Conservation (phyloP, 2,113 vertebrate species). For the Urocynchramus pylzowi region DNA sequence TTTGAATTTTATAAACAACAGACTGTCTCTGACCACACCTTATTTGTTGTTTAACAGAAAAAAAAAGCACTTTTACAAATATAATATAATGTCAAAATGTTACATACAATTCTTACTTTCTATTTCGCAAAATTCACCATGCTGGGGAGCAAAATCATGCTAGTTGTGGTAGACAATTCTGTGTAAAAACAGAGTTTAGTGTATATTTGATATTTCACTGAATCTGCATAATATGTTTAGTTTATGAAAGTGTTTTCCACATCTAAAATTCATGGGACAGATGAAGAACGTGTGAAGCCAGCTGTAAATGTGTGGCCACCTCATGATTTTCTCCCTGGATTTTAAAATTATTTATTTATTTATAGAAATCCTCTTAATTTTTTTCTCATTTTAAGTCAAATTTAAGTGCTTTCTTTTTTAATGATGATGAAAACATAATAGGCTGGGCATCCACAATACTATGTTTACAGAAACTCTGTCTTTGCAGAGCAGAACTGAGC, state of each 20-base stretch:
- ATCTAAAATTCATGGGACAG: not conserved
- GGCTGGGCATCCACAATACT: not conserved
- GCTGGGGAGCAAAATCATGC: not conserved
- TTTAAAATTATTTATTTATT: not conserved
- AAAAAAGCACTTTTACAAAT: not conserved
- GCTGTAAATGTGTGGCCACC: not conserved
- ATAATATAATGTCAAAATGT: not conserved
- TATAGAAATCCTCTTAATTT: not conserved
- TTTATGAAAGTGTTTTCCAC: not conserved
- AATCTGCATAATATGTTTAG: not conserved
- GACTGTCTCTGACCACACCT: fast-evolving
- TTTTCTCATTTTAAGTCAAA: not conserved
- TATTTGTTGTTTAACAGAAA: not conserved
- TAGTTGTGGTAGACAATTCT: not conserved
- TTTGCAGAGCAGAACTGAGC: not conserved
- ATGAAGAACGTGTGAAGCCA: not conserved
- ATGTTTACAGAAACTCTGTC: not conserved
- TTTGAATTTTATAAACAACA: not conserved
- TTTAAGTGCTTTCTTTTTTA: not conserved
- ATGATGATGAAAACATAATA: not conserved
- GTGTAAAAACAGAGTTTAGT: not conserved
- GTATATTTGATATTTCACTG: not conserved
- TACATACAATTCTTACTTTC: not conserved
- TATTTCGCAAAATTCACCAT: not conserved
- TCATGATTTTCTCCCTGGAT: not conserved